Evolutionary conservation across 2,888 invertebrate genomes (phyloP).

Genomic region (Hydriomena furcata): DNA sequence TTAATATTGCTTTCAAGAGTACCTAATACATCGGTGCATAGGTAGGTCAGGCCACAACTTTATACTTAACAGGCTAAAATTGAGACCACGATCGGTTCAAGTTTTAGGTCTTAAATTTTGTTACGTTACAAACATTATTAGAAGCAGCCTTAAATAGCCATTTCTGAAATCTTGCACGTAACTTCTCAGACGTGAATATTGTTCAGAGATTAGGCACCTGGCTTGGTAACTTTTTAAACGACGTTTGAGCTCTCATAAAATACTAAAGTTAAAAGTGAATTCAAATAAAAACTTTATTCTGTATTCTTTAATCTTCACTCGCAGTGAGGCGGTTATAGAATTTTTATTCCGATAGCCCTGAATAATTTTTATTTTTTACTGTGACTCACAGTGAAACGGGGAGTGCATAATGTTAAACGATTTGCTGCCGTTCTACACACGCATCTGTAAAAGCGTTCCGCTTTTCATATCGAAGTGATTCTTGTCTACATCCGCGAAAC

Average conservation of each 20-base stretch:
- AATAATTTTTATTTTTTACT: background rate
- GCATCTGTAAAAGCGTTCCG: conserved; percentile 9
- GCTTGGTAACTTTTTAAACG: conserved; percentile 1
- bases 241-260: background rate
- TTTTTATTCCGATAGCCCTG: background rate
- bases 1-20: no score
- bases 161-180: conserved; percentile 22
- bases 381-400: conserved; percentile 9
- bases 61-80: no score
- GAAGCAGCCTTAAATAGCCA: conserved; percentile 12
- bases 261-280: background rate
- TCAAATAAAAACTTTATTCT: background rate
- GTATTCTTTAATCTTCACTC: background rate
- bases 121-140: no score
- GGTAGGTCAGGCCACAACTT: no score
- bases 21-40: no score
- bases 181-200: conserved; percentile 13
- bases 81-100: conserved; percentile 2
- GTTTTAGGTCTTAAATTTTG: conserved; percentile 1
- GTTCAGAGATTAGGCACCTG: conserved; percentile 6
- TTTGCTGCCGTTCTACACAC: conserved; percentile 8
- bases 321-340: background rate
- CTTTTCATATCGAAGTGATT: conserved; percentile 17
- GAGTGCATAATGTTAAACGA: conserved; percentile 15
- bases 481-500: conserved; percentile 5